Evolutionary conservation across 1,140 invertebrate genomes (phyloP).

Genomic region (Bradysia coprophila): DNA sequence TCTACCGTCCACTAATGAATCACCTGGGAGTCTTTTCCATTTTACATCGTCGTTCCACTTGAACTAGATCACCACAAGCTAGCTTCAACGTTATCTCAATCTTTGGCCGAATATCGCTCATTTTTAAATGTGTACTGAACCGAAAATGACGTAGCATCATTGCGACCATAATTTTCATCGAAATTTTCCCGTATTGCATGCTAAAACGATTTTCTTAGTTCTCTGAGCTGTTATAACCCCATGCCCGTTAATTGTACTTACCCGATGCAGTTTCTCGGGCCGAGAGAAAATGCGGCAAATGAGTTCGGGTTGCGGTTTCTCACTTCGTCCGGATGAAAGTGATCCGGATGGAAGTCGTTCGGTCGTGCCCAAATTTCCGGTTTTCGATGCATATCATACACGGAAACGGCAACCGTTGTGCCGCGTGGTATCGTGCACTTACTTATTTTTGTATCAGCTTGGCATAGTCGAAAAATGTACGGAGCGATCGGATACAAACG

Average conservation of each 20-base stretch:
- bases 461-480: not conserved
- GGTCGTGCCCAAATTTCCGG: conserved; percentile 18
- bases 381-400: conserved; percentile 12
- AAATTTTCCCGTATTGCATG: not conserved
- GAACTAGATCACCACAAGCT: not conserved
- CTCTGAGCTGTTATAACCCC: too few relatives aligned
- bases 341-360: conserved; percentile 40
- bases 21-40: too few relatives aligned
- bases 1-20: too few relatives aligned
- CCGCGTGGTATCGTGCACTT: not conserved
- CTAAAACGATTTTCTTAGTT: too few relatives aligned
- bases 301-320: conserved; percentile 24
- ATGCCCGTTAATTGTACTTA: too few relatives aligned
- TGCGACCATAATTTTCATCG: not conserved
- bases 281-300: conserved; percentile 44
- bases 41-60: conserved; percentile 1
- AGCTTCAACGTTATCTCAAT: not conserved
- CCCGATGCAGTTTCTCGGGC: conserved; percentile 41
- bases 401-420: not conserved
- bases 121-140: not conserved
- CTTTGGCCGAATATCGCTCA: not conserved
- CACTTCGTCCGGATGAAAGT: conserved; percentile 38
- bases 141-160: not conserved
- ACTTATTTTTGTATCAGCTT: not conserved
- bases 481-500: not conserved